Evolutionary conservation across 2,113 vertebrate species (phyloP).

Genomic region (Patagioenas fasciata): DNA sequence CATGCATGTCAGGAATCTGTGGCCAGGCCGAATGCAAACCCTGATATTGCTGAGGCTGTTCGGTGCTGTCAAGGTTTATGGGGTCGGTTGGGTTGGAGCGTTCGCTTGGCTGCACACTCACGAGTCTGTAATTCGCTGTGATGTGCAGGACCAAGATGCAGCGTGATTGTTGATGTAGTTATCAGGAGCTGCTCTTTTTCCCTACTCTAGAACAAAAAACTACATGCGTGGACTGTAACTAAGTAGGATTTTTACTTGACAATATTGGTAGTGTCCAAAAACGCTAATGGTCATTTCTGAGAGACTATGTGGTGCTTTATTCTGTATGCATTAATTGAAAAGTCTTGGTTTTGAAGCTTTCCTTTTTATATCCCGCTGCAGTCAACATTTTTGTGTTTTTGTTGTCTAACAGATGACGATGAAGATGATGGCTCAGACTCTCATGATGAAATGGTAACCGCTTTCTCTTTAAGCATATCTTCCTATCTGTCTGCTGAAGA

Average conservation of each 20-base stretch:
- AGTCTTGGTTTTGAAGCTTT: not conserved
- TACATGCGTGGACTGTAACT: fast-evolving
- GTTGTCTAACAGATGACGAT: conserved; percentile 44
- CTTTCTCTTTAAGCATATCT: not conserved
- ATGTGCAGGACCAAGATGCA: no score
- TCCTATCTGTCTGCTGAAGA: not conserved
- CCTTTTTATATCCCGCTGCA: not conserved
- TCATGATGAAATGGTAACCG: conserved; percentile 24
- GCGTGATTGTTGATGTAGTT: not conserved
- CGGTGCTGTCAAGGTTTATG: fast-evolving
- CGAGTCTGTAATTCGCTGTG: fast-evolving
- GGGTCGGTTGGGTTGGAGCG: not conserved
- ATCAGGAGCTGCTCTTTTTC: not conserved
- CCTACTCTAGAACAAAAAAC: not conserved
- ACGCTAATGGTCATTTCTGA: fast-evolving
- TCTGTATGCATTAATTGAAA: not conserved
- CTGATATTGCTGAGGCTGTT: not conserved
- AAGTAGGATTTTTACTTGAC: fast-evolving
- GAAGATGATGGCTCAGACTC: conserved; percentile 2
- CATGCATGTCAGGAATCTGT: fast-evolving
- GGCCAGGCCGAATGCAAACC: fast-evolving
- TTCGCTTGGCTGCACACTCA: fast-evolving
- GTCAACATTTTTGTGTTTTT: not conserved
- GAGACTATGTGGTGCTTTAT: not conserved
- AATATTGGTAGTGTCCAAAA: fast-evolving